Conservation (phyloP, 2,113 vertebrate species). For the Sialia sialis region DNA sequence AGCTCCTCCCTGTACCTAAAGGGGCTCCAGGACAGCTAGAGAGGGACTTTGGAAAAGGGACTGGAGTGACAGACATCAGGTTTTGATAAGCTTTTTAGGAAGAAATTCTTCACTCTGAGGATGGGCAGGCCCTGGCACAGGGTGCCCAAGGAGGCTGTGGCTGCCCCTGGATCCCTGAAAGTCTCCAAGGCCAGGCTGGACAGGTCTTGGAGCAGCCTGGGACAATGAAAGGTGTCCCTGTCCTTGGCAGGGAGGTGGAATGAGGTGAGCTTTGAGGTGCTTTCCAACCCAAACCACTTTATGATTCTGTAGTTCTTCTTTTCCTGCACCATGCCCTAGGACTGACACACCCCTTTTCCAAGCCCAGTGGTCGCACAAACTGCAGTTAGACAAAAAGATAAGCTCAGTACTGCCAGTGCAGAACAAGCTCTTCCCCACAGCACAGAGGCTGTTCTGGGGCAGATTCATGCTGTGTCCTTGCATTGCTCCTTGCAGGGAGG, state of each 20-base stretch:
- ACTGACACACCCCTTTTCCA: not conserved
- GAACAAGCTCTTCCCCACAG: not conserved
- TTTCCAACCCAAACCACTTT: not conserved
- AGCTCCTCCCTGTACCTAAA: not conserved
- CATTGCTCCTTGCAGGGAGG: not conserved
- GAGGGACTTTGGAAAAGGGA: not conserved
- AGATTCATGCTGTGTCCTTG: not conserved
- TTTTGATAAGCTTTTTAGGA: not conserved
- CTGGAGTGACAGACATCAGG: not conserved
- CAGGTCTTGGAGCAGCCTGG: fast-evolving
- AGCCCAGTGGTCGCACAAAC: not conserved
- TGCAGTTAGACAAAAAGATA: not conserved
- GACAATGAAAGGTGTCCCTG: fast-evolving
- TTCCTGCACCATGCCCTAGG: not conserved
- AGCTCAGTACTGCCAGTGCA: not conserved
- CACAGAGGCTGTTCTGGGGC: not conserved
- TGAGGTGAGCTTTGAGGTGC: not conserved
- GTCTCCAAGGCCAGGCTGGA: not conserved
- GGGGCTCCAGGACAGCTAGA: not conserved
- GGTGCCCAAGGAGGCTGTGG: not conserved
- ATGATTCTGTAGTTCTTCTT: not conserved
- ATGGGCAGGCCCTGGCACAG: fast-evolving
- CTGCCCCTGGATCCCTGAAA: not conserved
- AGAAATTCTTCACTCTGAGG: not conserved
- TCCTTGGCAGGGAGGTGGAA: not conserved